phyloP scores from a whole-genome alignment of 2,797 vertebrate genomes.

The Columba guinea region DNA sequence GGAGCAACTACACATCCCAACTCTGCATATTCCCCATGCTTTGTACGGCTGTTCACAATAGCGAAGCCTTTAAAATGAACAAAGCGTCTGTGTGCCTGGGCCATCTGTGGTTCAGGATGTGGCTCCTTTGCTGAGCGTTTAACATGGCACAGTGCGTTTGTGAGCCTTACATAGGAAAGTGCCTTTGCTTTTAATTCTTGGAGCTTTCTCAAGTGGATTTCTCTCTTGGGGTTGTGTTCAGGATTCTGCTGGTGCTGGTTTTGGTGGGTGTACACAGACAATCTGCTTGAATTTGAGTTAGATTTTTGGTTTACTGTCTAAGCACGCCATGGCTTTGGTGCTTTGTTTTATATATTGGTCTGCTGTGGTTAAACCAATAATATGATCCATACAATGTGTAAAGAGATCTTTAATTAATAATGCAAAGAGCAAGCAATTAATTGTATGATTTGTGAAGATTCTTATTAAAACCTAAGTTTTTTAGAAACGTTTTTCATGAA shows the following conservation, averaged over 20 bases:
- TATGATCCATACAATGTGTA: fast-evolving
- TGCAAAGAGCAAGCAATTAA: background rate
- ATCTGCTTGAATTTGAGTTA: fast-evolving
- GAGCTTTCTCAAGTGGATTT: fast-evolving
- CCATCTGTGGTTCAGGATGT: background rate
- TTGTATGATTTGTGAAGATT: background rate
- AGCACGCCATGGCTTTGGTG: fast-evolving
- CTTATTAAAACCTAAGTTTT: background rate
- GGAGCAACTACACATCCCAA: fast-evolving
- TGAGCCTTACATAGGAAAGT: fast-evolving
- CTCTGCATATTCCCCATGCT: fast-evolving
- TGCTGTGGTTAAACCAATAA: background rate
- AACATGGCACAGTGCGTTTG: background rate
- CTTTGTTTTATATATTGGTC: background rate
- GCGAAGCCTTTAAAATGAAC: background rate
- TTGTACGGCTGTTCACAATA: fast-evolving
- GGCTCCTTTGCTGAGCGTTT: background rate
- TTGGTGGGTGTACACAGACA: fast-evolving
- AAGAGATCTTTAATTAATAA: background rate
- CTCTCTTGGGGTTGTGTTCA: fast-evolving
- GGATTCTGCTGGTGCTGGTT: fast-evolving
- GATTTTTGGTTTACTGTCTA: fast-evolving
- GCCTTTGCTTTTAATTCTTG: too few species aligned
- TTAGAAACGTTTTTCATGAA: background rate
- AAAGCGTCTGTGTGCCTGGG: background rate